Evolutionary conservation across 2,113 vertebrate genomes (phyloP).

Genomic region (Electrona antarctica): DNA sequence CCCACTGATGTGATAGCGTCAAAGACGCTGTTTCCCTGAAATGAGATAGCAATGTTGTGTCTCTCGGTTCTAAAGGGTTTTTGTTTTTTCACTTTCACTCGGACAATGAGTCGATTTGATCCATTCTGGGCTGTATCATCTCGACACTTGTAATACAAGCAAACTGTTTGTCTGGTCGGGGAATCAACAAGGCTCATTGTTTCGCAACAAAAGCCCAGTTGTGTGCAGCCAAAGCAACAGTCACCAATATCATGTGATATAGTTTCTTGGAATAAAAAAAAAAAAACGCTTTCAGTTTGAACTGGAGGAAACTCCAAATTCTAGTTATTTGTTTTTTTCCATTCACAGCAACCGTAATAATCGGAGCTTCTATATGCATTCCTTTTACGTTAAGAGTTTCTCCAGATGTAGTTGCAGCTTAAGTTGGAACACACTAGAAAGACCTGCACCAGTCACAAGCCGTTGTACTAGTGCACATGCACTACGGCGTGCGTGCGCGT

Average conservation of each 20-base stretch:
- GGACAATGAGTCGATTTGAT: slow-evolving; percentile 30
- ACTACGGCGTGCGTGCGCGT: too few relatives aligned
- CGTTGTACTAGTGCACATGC: too few relatives aligned
- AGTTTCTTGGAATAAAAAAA: slow-evolving; percentile 7
- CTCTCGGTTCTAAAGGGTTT: slow-evolving; percentile 1
- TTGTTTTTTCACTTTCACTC: not conserved
- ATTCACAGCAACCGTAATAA: not conserved
- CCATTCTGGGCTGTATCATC: not conserved
- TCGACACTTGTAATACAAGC: slow-evolving; percentile 25
- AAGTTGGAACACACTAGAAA: too few relatives aligned
- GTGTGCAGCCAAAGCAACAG: slow-evolving; percentile 12
- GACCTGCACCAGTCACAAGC: too few relatives aligned
- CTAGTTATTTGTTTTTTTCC: not conserved
- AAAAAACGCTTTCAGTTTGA: not conserved
- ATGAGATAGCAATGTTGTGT: slow-evolving; percentile 5
- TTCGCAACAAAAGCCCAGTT: slow-evolving; percentile 25
- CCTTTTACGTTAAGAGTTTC: not conserved
- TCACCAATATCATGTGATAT: slow-evolving; percentile 38
- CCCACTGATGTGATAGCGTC: not conserved
- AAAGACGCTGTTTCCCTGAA: not conserved
- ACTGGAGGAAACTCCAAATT: not conserved
- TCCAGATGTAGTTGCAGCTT: too few relatives aligned
- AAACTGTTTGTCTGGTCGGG: slow-evolving; percentile 28
- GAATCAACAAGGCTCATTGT: slow-evolving; percentile 33
- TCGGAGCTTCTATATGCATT: not conserved